Conservation (phyloP, 2,113 vertebrate genomes). For the Dicrurus megarhynchus region DNA sequence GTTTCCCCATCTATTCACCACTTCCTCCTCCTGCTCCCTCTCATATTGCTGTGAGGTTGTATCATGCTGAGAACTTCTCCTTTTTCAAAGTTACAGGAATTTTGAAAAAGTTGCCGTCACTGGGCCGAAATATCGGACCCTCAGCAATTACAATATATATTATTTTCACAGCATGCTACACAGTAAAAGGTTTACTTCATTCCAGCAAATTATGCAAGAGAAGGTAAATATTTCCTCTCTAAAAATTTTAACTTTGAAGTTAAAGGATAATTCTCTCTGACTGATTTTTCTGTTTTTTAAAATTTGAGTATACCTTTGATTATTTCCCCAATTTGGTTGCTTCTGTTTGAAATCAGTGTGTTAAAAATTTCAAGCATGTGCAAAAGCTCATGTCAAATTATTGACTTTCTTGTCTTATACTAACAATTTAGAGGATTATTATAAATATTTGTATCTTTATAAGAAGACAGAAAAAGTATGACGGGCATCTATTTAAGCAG, state of each 20-base stretch:
- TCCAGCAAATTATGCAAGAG: background rate
- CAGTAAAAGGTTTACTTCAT: background rate
- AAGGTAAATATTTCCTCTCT: background rate
- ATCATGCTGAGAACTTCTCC: background rate
- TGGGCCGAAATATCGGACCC: background rate
- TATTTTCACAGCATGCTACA: background rate
- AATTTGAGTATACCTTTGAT: background rate
- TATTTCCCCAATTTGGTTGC: background rate
- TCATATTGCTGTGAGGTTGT: background rate
- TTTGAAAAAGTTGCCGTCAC: background rate
- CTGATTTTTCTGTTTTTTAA: background rate
- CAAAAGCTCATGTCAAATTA: background rate
- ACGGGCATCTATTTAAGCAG: background rate
- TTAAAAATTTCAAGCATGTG: background rate
- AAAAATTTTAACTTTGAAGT: background rate
- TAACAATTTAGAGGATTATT: background rate
- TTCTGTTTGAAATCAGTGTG: background rate
- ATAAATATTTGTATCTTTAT: background rate
- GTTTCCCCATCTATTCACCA: background rate
- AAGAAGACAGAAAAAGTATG: background rate
- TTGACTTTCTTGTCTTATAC: background rate
- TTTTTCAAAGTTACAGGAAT: constrained; percentile 13
- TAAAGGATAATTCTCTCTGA: background rate
- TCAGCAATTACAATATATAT: background rate
- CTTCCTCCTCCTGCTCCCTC: background rate